Conservation (phyloP, 1,140 invertebrate genomes). For the Monomorium pharaonis region DNA sequence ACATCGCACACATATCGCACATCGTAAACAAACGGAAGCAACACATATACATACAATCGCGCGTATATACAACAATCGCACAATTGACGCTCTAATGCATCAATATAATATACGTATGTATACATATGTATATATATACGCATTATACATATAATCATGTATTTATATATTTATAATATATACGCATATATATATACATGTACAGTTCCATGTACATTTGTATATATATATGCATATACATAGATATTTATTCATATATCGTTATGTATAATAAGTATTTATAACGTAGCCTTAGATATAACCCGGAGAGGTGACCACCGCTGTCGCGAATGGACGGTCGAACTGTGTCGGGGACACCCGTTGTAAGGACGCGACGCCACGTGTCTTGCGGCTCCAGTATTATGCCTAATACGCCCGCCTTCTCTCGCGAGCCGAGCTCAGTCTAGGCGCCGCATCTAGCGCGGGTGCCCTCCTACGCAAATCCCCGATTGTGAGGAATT, state of each 20-base stretch:
- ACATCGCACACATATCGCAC: constrained; percentile 9
- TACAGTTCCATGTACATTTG: constrained; percentile 28
- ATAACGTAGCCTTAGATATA: constrained; percentile 72
- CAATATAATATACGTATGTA: constrained; percentile 64
- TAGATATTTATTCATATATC: constrained; percentile 50
- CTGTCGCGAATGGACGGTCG: constrained; percentile 81
- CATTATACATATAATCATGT: constrained; percentile 28
- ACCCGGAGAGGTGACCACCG: constrained; percentile 78
- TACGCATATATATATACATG: constrained; percentile 69
- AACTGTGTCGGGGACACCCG: constrained; percentile 72
- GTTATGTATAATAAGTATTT: constrained; percentile 72
- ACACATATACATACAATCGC: constrained; percentile 50
- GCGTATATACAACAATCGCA: constrained; percentile 72
- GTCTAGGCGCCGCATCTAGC: constrained; percentile 77
- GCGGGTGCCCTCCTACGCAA: constrained; percentile 54
- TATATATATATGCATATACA: constrained; percentile 18
- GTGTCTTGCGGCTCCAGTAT: constrained; percentile 76
- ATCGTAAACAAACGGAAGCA: constrained; percentile 51
- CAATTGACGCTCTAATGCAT: constrained; percentile 66
- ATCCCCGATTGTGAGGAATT: constrained; percentile 41
- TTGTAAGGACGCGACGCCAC: constrained; percentile 76
- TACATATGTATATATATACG: constrained; percentile 59
- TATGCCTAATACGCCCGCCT: constrained; percentile 43
- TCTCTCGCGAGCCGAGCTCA: constrained; percentile 74
- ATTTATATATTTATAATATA: constrained; percentile 48